Percentiles rank a stretch among this genome's conserved stretches.
phyloP scores from a whole-genome alignment of 2,113 vertebrate species.

The Xenopus laevis region DNA sequence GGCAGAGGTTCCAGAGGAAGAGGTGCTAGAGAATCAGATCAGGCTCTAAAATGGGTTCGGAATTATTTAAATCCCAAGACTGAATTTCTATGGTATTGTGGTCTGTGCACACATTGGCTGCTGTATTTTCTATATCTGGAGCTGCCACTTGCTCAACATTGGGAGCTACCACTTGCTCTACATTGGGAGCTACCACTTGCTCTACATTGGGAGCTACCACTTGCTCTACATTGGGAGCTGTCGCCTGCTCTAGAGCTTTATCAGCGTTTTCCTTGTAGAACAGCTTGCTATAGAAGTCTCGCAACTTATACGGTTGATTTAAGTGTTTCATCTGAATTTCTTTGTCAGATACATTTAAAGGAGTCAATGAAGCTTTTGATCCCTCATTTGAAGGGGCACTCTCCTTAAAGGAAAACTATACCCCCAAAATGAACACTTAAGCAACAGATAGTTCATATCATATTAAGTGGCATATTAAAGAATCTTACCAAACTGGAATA shows the following conservation, averaged over 20 bases:
- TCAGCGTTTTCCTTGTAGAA: constrained; percentile 73
- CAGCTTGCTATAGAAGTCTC: constrained; percentile 88
- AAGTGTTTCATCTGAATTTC: constrained; percentile 71
- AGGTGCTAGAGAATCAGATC: constrained; percentile 51
- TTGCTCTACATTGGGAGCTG: constrained; percentile 57
- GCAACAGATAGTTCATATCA: too few relatives aligned
- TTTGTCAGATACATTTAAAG: constrained; percentile 51
- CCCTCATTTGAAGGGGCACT: constrained; percentile 39
- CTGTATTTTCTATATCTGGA: too few relatives aligned
- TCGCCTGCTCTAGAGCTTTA: constrained; percentile 62
- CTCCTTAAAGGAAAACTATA: constrained; percentile 20
- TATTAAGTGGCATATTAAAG: too few relatives aligned
- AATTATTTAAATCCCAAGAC: constrained; percentile 54
- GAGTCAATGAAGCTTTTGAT: constrained; percentile 60
- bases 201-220: constrained; percentile 45
- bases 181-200: too few relatives aligned
- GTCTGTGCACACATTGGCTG: too few relatives aligned
- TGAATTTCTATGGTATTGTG: constrained; percentile 48
- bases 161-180: too few relatives aligned
- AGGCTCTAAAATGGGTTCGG: constrained; percentile 59
- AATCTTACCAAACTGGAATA: too few relatives aligned
- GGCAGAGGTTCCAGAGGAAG: constrained; percentile 51
- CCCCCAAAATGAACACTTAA: too few relatives aligned
- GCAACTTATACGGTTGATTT: constrained; percentile 79
- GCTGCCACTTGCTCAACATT: too few relatives aligned